Evolutionary conservation across 2,797 vertebrate genomes (phyloP), one percentile per base, ranked within the genome.

Genomic region (Lutra lutra): DNA sequence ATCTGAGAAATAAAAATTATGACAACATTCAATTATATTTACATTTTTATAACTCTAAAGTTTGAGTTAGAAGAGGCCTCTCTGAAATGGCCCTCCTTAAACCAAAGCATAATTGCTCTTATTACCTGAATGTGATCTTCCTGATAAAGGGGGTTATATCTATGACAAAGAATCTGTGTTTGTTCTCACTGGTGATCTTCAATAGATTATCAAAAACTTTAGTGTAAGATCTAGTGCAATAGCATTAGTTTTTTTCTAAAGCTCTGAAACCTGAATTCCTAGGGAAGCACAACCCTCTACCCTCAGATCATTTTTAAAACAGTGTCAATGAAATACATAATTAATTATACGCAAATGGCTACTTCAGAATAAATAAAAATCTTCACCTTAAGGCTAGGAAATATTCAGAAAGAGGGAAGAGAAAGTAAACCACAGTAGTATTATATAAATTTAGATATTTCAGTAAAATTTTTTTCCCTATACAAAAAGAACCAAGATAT

Each of bases 191-290:
- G 56, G 73, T 38, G 64, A 90, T 95, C 86, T 91, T 91, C 68
- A 86, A 51, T 0, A 83, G 73, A 93, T 86, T 86, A 94, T 79
- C 83, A 89, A 94, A 97, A 93, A 91, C 83, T 96, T 93, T 75
- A 91, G 73, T 95, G 75, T 91, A 94, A 91, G 73, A 93, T 91
- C 78, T 94, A 85, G 66, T n/a, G n/a, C 43, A 92, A 77, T 48
- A 78, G 60, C 51, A 95, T 94, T 73, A 89, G 62, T 70, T 91
- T 94, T 96, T 64, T 91, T 79, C 62, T 91, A 88, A 91, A 83
- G 75, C 51, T 86, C 62, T 86, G 86, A 91, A 91, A 86, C 27
- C 75, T 60, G 40, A 94, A 86, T 91, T 96, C 72, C 60, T 68
- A 82, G 78, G 54, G 14, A 91, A 93, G 58, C 23, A 87, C 17